Conservation (phyloP, 2,888 invertebrate genomes). For the Prosopocoilus inquinatus region DNA sequence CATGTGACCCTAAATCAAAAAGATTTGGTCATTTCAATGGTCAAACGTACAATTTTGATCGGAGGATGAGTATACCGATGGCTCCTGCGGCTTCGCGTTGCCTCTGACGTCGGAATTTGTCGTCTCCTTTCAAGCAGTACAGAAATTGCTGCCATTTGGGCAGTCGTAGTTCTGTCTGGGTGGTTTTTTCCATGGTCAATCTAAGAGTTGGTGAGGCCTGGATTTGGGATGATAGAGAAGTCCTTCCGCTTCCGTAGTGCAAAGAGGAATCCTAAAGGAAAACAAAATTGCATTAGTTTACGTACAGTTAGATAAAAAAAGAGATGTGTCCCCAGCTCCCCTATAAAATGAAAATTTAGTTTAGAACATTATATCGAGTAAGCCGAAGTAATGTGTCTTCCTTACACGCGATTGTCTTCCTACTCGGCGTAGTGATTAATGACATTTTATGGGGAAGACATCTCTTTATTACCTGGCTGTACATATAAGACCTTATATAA, state of each 20-base stretch:
- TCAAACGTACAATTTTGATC: constrained; percentile 2
- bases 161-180: constrained; percentile 74
- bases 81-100: constrained; percentile 69
- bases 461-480: no score
- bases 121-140: constrained; percentile 77
- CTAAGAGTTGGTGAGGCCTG: constrained; percentile 43
- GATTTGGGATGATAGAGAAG: constrained; percentile 32
- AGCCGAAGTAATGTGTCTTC: no score
- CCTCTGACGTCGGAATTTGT: constrained; percentile 69
- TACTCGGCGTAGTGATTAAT: no score
- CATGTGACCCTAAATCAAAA: constrained; percentile 45
- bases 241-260: constrained; percentile 45
- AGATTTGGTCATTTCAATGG: neutral
- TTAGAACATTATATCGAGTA: no score
- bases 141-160: constrained; percentile 78
- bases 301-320: no score
- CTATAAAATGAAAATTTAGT: no score
- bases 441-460: no score
- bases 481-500: no score
- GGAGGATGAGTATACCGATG: constrained; percentile 5
- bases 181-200: constrained; percentile 76
- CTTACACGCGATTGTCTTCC: no score
- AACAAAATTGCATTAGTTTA: no score
- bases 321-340: no score
- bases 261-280: constrained; percentile 49